A percentile compares a stretch with the other conserved stretches of the same genome.
Evolutionary conservation across 2,888 invertebrate genomes (phyloP).

Genomic region (Prenolepis imparis): DNA sequence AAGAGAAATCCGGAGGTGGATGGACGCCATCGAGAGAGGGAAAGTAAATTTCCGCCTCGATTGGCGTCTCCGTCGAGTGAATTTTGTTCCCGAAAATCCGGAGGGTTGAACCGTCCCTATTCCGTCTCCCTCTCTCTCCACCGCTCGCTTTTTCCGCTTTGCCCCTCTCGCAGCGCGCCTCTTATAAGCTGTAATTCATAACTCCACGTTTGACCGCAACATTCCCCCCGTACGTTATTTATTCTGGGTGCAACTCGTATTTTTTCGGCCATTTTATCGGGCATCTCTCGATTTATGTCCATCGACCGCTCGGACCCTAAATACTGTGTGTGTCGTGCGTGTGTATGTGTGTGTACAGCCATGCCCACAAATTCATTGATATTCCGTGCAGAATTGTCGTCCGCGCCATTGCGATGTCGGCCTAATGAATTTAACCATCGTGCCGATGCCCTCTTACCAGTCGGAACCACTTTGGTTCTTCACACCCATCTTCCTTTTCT

Average conservation of each 20-base stretch:
- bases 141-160: constrained; percentile 2
- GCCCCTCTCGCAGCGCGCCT: constrained; percentile 38
- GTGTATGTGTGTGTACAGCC: constrained; percentile 13
- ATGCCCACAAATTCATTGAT: constrained; percentile 72
- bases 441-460: constrained; percentile 63
- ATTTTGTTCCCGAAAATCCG: constrained; percentile 50
- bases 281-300: constrained; percentile 76
- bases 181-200: constrained; percentile 70
- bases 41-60: constrained; percentile 68
- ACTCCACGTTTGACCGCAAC: constrained; percentile 69
- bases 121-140: background rate
- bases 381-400: constrained; percentile 71
- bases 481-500: constrained; percentile 28
- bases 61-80: constrained; percentile 59
- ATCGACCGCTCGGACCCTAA: constrained; percentile 66
- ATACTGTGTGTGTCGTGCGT: constrained; percentile 63
- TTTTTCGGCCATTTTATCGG: constrained; percentile 76
- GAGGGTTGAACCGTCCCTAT: constrained; percentile 25
- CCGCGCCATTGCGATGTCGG: constrained; percentile 68
- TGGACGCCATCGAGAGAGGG: constrained; percentile 41
- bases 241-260: constrained; percentile 74
- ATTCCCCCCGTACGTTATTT: constrained; percentile 71
- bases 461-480: constrained; percentile 50
- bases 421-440: constrained; percentile 77
- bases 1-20: constrained; percentile 45